These are phyloP conservation scores for Andrena haemorrhoa DNA, from an alignment of 2,888 invertebrate genomes.

Conservation along the genomic window DNA sequence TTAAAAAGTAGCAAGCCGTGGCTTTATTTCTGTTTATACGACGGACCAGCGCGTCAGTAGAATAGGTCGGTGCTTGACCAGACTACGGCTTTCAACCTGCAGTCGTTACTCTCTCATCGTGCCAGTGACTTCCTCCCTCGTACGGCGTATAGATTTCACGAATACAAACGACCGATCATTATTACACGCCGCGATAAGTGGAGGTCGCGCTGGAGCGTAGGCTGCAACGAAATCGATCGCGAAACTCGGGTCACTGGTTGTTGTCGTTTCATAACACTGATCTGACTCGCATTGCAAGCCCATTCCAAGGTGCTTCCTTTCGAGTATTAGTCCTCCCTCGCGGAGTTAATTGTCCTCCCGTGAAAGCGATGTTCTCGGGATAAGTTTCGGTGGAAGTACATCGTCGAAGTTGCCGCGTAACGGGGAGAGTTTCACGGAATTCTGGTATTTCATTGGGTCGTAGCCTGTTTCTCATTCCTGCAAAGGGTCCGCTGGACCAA, in stretches of 20 bases:
- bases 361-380: constrained; percentile 57
- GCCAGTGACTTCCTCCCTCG: constrained; percentile 4
- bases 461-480: constrained; percentile 6
- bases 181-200: constrained; percentile 11
- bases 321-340: constrained; percentile 50
- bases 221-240: constrained; percentile 18
- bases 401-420: constrained; percentile 56
- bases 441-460: constrained; percentile 29
- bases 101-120: background rate
- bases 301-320: constrained; percentile 39
- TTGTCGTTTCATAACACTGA: constrained; percentile 42
- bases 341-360: constrained; percentile 63
- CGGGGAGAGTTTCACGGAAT: constrained; percentile 55
- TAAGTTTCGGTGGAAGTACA: constrained; percentile 49
- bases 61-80: background rate
- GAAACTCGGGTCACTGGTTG: constrained; percentile 29
- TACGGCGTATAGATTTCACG: background rate
- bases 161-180: background rate
- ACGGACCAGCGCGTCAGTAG: background rate
- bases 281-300: constrained; percentile 36
- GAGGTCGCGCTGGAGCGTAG: background rate
- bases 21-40: background rate
- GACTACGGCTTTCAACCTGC: background rate
- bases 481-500: constrained; percentile 11
- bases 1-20: background rate